Evolutionary conservation across 2,888 invertebrate genomes (phyloP).

Genomic region (Polydrusus cervinus): DNA sequence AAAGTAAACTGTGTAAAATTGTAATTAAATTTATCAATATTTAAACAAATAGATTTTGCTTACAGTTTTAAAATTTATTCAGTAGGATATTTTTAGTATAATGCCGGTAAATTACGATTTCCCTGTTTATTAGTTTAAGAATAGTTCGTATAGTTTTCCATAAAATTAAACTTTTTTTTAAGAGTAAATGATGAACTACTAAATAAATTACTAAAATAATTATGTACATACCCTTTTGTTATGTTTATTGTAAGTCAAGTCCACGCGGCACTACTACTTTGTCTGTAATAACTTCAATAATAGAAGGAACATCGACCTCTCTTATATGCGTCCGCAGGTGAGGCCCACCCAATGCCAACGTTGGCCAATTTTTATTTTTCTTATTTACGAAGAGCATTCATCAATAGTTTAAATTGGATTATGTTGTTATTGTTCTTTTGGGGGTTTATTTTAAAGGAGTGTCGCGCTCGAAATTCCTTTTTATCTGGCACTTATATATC

Average conservation of each 20-base stretch:
- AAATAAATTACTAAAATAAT: neutral
- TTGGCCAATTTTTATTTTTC: conserved; percentile 55
- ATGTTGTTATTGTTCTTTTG: conserved; percentile 27
- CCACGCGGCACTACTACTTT: conserved; percentile 47
- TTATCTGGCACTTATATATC: conserved; percentile 9
- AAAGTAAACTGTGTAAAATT: too few relatives aligned
- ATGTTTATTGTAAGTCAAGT: conserved; percentile 12
- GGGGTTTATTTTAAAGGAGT: conserved; percentile 15
- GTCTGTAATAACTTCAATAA: conserved; percentile 43
- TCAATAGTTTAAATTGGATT: conserved; percentile 44
- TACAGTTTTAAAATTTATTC: too few relatives aligned
- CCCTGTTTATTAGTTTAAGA: too few relatives aligned
- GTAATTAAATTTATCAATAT: too few relatives aligned
- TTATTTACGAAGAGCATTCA: conserved; percentile 37
- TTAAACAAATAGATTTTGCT: too few relatives aligned
- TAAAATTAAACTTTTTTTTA: too few relatives aligned
- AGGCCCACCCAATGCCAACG: conserved; percentile 66
- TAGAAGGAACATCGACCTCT: conserved; percentile 67
- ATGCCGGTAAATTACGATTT: too few relatives aligned
- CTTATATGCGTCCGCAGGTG: conserved; percentile 67
- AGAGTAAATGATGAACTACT: too few relatives aligned
- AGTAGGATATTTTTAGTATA: too few relatives aligned
- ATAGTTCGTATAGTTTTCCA: too few relatives aligned
- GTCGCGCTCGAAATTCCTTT: neutral
- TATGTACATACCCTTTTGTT: conserved; percentile 9